Conservation (phyloP, 2,797 vertebrate genomes). For the Crocodylus rhombifer region DNA sequence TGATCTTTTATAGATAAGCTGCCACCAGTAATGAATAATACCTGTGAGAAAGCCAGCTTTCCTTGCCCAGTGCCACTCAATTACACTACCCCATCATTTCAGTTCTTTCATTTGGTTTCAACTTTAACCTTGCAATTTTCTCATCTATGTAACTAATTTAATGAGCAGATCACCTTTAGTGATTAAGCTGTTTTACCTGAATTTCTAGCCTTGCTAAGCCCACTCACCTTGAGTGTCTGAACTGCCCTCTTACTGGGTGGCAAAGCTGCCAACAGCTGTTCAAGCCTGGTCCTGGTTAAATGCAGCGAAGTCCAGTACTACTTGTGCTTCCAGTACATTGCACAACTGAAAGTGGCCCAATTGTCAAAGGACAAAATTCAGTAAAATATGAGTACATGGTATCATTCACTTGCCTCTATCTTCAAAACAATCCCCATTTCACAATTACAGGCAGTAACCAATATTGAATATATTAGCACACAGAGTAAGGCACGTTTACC, state of each 20-base stretch:
- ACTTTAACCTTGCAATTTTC: background rate
- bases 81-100: background rate
- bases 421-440: background rate
- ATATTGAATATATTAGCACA: background rate
- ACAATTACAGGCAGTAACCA: background rate
- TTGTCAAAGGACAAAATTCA: background rate
- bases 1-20: background rate
- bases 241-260: background rate
- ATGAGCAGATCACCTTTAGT: background rate
- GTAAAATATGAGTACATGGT: background rate
- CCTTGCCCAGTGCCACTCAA: background rate
- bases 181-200: background rate
- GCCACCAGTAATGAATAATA: slow-evolving; percentile 19
- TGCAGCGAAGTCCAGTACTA: background rate
- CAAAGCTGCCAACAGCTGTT: background rate
- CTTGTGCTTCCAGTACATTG: background rate
- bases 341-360: background rate
- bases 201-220: background rate
- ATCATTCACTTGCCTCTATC: background rate
- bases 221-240: background rate
- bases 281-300: background rate
- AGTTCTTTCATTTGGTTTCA: background rate
- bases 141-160: background rate
- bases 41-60: slow-evolving; percentile 14
- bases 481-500: background rate